A percentile compares a stretch with the other conserved stretches of the same genome.
These are phyloP conservation scores for Anthonomus grandis DNA, from an alignment of 1,140 invertebrate species.

Conservation along the genomic window DNA sequence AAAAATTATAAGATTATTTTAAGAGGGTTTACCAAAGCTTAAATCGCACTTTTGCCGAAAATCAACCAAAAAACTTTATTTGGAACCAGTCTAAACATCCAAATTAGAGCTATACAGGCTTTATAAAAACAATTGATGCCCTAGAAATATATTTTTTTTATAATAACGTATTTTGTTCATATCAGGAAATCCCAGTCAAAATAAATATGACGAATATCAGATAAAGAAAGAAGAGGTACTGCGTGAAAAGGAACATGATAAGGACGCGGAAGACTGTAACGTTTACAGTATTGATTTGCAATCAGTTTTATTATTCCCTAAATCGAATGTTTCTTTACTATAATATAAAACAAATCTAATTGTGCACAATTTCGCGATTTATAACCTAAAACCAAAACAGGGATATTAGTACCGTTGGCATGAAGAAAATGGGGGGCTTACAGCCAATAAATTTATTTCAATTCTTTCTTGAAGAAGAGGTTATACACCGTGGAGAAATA, in stretches of 20 bases:
- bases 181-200: too few relatives aligned
- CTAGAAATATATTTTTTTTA: constrained; percentile 6
- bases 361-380: constrained; percentile 37
- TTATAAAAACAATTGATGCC: constrained; percentile 1
- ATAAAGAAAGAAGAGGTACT: background rate
- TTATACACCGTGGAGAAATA: too few relatives aligned
- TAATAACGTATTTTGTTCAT: constrained; percentile 16
- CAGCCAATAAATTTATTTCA: constrained; percentile 35
- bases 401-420: constrained; percentile 41
- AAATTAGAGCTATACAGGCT: background rate
- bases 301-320: constrained; percentile 15
- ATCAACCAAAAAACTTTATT: background rate
- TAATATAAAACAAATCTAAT: constrained; percentile 23
- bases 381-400: constrained; percentile 35
- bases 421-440: constrained; percentile 40
- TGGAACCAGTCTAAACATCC: background rate
- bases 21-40: background rate
- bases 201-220: constrained; percentile 7
- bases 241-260: constrained; percentile 3
- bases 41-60: background rate
- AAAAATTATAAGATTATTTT: background rate
- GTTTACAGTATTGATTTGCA: constrained; percentile 15
- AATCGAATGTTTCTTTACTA: constrained; percentile 15
- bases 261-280: background rate
- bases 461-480: too few relatives aligned